Conservation (phyloP, 2,888 invertebrate genomes). For the Limulus polyphemus region DNA sequence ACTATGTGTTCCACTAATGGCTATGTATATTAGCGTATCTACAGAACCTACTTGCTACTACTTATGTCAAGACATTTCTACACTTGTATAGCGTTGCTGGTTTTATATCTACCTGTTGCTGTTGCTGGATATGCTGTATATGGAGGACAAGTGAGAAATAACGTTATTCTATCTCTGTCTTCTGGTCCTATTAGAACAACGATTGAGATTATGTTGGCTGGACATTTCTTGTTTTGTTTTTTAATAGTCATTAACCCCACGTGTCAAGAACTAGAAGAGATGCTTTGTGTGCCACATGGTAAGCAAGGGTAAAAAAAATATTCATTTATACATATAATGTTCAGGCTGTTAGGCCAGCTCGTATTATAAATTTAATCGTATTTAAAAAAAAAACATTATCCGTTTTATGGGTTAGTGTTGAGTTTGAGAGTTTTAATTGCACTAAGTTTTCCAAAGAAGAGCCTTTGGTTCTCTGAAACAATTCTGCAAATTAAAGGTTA, state of each 20-base stretch:
- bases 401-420: too few species aligned
- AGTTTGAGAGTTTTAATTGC: too few species aligned
- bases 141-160: conserved; percentile 55
- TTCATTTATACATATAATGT: too few species aligned
- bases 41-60: too few species aligned
- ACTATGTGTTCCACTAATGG: too few species aligned
- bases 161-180: conserved; percentile 55
- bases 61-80: background rate
- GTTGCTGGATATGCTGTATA: conserved; percentile 50
- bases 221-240: conserved; percentile 54
- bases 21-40: too few species aligned
- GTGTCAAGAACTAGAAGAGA: conserved; percentile 65
- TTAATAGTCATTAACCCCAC: conserved; percentile 57
- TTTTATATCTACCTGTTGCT: conserved; percentile 57
- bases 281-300: conserved; percentile 59
- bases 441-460: too few species aligned
- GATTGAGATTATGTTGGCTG: conserved; percentile 50
- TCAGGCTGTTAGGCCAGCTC: too few species aligned
- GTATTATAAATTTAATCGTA: background rate
- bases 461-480: too few species aligned
- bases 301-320: conserved; percentile 26
- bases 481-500: too few species aligned
- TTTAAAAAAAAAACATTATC: background rate
- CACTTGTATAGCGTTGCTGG: conserved; percentile 38
- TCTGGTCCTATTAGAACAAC: conserved; percentile 45